Base-by-base conservation (phyloP, 2,888 invertebrate species). In the Amblyteles armatorius region DNA sequence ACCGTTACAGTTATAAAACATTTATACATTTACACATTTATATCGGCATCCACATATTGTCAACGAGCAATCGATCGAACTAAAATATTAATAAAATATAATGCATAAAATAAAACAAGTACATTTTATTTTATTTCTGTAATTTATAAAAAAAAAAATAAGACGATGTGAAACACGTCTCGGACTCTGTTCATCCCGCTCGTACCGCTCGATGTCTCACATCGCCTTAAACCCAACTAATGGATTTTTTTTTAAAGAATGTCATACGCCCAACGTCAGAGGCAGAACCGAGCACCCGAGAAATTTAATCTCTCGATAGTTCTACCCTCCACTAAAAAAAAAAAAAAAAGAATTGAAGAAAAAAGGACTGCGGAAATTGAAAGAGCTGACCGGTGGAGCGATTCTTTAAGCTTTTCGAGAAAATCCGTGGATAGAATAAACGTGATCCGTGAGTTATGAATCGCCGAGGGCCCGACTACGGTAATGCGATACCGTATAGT, bases 371-470 rank as follows among this genome's bases (percentile, higher is more conserved):
- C n/a, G 19, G 22, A 40, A 48, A 68, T 44, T 44, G 9, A 68
- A 44, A 44, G 26, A n/a, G 26, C 13, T 13, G 22, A 57, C 22
- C 57, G 26, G 57, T 4, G 57, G 26, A 57, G 26, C 57, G 22
- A 57, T 57, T 26, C 57, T 57, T 57, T 57, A 22, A 13, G 57
- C 57, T 57, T 26, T 57, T 57, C 57, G 55, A 55, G 29, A 67
- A 69, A 74, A 76, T 57, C 44, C 48, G 13, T 29, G 63, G 26
- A 44, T 79, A 63, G n/a, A 82, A 76, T 74, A 82, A 71, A 71
- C 57, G 73, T 52, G 63, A 78, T 78, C 55, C 22, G 19, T 72
- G 81, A 83, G 55, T 83, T 81, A 81, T 79, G 79, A 83, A 81
- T 83, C 48, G 72, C 57, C 68, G 57, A 50, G 48, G 13, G 19